Evolutionary conservation across 2,888 invertebrate genomes (phyloP), one percentile per base, ranked within the genome.

Genomic region (Griposia aprilina): DNA sequence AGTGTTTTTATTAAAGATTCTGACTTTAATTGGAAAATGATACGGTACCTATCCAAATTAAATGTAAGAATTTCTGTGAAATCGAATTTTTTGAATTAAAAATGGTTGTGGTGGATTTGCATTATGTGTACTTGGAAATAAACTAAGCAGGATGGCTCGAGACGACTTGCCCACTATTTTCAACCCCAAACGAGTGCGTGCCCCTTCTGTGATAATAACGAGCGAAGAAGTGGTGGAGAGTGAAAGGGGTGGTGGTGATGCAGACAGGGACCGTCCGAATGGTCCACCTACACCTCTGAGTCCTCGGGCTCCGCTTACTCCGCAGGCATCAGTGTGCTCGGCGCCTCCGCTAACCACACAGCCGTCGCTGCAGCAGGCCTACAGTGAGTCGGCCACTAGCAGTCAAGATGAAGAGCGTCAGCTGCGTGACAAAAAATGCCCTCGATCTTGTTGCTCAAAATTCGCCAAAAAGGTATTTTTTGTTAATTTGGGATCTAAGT

Each of bases 91-190:
- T 72, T 50, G 5, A 20, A 55, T 66, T 13, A 68, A 65, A 79
- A 76, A 82, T 82, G 89, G 78, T 82, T 81, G 79, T 81, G 78
- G 70, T 50, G 75, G 78, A 77, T 86, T 81, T 81, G 79, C 80
- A 86, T 82, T 80, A 90, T 91, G 91, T 89, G 83, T 82, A 73
- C 80, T 66, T 79, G n/a, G 48, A 71, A 69, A 70, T 85, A 67
- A 81, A 74, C 69, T 79, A 78, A 77, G 15, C 89, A 93, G 90
- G 78, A 98, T 98, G 98, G 98, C 97, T 87, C 97, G 98, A 88
- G 98, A 98, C 97, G 98, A 98, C 94, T 97, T 98, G 95, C 98
- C 98, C 87, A 98, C 98, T 87, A 98, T 98, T 92, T 98, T 98
- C 95, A 98, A 98, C 95, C 98, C 98, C 66, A 97, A 97, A 92